A percentile compares a stretch with the other conserved stretches of the same genome.
Evolutionary conservation across 2,888 invertebrate species (phyloP).

Genomic region (Hoplodrina blanda): DNA sequence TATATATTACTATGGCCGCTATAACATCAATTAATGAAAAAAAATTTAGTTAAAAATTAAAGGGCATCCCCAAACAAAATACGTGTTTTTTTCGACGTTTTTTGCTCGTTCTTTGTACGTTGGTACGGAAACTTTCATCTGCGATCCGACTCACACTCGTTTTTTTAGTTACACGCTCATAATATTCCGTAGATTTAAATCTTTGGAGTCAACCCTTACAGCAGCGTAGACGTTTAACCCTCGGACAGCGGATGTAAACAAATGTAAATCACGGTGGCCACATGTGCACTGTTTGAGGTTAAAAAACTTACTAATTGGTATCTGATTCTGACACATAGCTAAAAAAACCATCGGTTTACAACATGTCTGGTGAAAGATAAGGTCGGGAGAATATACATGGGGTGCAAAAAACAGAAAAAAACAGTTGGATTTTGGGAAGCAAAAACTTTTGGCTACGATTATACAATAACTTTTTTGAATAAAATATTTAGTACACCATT

Average conservation of each 20-base stretch:
- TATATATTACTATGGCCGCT: no score
- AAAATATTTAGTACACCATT: background rate
- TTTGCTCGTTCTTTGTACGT: no score
- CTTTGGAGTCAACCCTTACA: slow-evolving; percentile 63
- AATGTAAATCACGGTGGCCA: slow-evolving; percentile 80
- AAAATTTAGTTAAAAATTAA: no score
- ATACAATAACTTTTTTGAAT: no score
- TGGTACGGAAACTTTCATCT: no score
- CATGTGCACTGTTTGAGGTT: slow-evolving; percentile 80
- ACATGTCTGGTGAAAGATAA: slow-evolving; percentile 76
- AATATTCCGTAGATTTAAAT: background rate
- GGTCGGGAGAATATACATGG: slow-evolving; percentile 40
- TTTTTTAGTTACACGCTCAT: no score
- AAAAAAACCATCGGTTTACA: slow-evolving; percentile 74
- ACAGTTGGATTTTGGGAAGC: background rate
- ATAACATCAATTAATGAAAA: no score
- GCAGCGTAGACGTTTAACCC: slow-evolving; percentile 74
- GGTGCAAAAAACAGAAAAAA: slow-evolving; percentile 61
- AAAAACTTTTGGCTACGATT: slow-evolving; percentile 7
- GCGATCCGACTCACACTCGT: no score
- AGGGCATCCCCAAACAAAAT: no score
- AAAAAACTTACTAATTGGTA: slow-evolving; percentile 75
- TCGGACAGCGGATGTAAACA: slow-evolving; percentile 86
- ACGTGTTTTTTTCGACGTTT: no score
- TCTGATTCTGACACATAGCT: slow-evolving; percentile 67